These are phyloP conservation scores for Brachionus rotundiformis DNA, from an alignment of 1,140 invertebrate genomes.

Conservation along the genomic window DNA sequence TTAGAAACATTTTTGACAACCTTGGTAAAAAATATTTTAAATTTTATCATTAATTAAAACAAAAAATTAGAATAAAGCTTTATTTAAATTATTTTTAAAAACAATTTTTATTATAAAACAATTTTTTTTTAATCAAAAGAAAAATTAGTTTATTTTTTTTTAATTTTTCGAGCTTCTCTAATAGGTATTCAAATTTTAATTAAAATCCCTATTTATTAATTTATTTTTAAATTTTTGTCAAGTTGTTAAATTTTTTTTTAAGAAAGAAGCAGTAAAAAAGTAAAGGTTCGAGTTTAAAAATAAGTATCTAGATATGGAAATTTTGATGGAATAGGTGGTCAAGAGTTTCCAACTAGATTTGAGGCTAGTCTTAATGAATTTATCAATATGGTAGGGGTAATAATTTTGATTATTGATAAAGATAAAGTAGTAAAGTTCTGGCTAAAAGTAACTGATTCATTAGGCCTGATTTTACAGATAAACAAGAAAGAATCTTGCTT, in stretches of 20 bases:
- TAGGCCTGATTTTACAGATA: neutral
- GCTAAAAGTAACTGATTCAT: neutral
- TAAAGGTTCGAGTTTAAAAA: neutral
- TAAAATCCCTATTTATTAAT: no score
- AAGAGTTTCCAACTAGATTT: no score
- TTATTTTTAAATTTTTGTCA: no score
- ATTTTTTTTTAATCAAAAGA: no score
- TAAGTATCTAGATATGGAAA: no score
- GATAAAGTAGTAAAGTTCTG: neutral
- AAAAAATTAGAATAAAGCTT: no score
- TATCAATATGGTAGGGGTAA: neutral
- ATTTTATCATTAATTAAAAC: no score
- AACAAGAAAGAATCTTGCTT: neutral
- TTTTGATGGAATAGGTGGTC: no score
- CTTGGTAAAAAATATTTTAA: no score
- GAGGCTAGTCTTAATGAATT: neutral
- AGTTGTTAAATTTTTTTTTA: neutral
- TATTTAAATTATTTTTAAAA: neutral
- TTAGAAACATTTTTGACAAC: no score
- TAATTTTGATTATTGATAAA: neutral
- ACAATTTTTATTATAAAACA: no score
- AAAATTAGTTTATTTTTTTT: neutral
- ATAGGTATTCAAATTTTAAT: neutral
- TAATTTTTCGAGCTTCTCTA: neutral
- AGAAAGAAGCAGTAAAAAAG: neutral